Evolutionary conservation across 2,113 vertebrate species (phyloP), one percentile per base, ranked within the genome.

Genomic region (Gavialis gangeticus): DNA sequence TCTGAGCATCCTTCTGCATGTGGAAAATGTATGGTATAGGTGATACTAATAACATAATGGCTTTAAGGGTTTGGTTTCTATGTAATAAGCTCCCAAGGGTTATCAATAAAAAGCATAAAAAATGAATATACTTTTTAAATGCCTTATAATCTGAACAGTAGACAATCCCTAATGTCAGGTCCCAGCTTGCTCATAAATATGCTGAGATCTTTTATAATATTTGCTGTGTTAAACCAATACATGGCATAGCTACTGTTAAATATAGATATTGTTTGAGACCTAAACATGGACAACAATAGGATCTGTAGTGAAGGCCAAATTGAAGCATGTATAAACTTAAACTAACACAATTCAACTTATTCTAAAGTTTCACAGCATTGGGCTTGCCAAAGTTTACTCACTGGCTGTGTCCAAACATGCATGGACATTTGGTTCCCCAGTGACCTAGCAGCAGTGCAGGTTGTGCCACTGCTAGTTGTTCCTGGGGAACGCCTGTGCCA

Each of bases 91-190:
- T 88, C 21, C 56, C n/a, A 84, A 67, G 15, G 54, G 3, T 3
- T 88, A 92, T 75, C 88, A 92, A n/a, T 79, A 78, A 8, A 76
- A 84, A 34, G 28, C 2, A 6, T 76, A 85, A 59, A 24, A 54
- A 66, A 76, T 63, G 64, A 76, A 73, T 34, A 75, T 78, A 78
- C 71, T 80, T n/a, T 94, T 89, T 88, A 96, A 86, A 88, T 91
- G 16, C 22, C 91, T 2, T 19, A 83, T 82, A 94, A 79, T 78
- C 86, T 30, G 54, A 91, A 2, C 46, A 94, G 60, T 34, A 93
- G 71, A 37, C 62, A 85, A 30, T n/a, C 79, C 95, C 87, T 54
- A 93, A 84, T 95, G 78, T 5, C 9, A 60, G 85, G 69, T 63
- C 58, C 75, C 24, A 89, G 27, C 4, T 95, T 94, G 30, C 67